Conservation (phyloP, 2,888 invertebrate species). For the Linyphia triangularis region DNA sequence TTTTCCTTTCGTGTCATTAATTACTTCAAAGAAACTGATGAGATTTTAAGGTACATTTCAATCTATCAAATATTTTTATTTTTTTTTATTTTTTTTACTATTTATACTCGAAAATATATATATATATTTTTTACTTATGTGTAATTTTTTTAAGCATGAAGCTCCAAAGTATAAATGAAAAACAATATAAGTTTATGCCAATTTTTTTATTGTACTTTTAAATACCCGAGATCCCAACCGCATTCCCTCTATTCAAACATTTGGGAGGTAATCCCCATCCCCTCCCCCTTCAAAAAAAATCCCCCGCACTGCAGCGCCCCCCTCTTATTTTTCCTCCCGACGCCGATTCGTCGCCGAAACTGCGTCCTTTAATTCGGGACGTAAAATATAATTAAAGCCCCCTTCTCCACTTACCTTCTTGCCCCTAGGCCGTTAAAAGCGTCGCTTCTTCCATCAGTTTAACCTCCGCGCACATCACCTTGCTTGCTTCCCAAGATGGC, state of each 20-base stretch:
- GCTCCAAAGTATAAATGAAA: too few species aligned
- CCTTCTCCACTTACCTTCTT: slow-evolving; percentile 59
- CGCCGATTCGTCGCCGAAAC: slow-evolving; percentile 64
- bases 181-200: too few species aligned
- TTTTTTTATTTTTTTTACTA: too few species aligned
- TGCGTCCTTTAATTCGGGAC: slow-evolving; percentile 58
- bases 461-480: slow-evolving; percentile 8
- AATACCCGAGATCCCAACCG: not conserved
- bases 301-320: slow-evolving; percentile 58
- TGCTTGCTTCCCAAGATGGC: slow-evolving; percentile 70
- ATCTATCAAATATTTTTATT: too few species aligned
- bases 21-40: too few species aligned
- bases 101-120: too few species aligned
- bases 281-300: slow-evolving; percentile 31
- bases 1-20: too few species aligned
- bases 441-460: not conserved
- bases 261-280: slow-evolving; percentile 12
- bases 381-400: slow-evolving; percentile 71
- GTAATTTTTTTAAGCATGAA: too few species aligned
- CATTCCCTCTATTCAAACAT: not conserved
- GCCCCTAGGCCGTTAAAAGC: not conserved
- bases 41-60: too few species aligned
- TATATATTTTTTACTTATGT: too few species aligned
- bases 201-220: too few species aligned
- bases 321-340: slow-evolving; percentile 65